Evolutionary conservation across 2,888 invertebrate genomes (phyloP), one percentile per base, ranked within the genome.

Genomic region (Nesidiocoris tenuis): DNA sequence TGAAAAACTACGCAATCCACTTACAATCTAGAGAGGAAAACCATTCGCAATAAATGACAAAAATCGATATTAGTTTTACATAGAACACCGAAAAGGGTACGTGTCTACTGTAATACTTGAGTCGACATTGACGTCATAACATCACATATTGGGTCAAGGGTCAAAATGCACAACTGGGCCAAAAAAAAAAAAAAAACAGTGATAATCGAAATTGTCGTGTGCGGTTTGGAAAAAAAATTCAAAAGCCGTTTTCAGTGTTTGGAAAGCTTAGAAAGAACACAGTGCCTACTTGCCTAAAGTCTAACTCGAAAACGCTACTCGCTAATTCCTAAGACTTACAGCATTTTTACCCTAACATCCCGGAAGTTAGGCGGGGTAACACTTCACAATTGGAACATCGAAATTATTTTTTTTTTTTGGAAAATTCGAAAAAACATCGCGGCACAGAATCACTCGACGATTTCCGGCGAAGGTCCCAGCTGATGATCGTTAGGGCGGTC

Each of bases 401-500:
- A 3, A 39, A 39, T 39, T 39, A 7, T 39, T 39, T 39, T 39
- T 39, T 39, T 39, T 39, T 3, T 39, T 39, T 39, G 39, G 39
- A 39, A 39, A 39, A 39, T 39, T 39, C 12, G 39, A 12, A 3
- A 39, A 39, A 39, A 39, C 3, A 39, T 39, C 39, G 39, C 61
- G 17, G 61, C 61, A 61, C 61, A 16, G 22, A 16, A 61, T 1
- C 19, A 61, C 61, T 18, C 61, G 57, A 54, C n/a, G 56, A 2
- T 55, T 54, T 67, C 17, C n/a, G 55, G 18, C 55, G 65, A 65
- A 67, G 56, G 5, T 57, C 56, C 22, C 18, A 19, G 9, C 21
- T 24, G 54, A 23, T 70, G 18, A 54, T 24, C 59, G 76, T 56
- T 67, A 75, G 77, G 74, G 74, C 80, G 75, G 76, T 79, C 79